Evolutionary conservation across 2,113 vertebrate species (phyloP).

Genomic region (Thalassoma bifasciatum): DNA sequence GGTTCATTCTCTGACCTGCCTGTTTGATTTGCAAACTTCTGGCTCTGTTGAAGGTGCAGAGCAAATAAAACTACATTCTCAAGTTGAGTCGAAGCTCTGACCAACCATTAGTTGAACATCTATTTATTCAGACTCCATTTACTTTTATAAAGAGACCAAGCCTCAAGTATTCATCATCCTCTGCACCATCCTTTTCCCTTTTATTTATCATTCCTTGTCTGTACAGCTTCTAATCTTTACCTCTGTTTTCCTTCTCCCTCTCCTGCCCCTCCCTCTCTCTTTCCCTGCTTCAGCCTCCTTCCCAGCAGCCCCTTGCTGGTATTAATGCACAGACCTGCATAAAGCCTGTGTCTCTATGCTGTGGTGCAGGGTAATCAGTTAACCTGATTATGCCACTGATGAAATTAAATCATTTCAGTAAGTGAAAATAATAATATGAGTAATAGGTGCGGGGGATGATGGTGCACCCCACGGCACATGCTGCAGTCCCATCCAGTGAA

Average conservation of each 20-base stretch:
- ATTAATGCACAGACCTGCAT: slow-evolving; percentile 68
- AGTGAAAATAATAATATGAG: slow-evolving; percentile 83
- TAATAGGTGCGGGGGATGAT: slow-evolving; percentile 67
- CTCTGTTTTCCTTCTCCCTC: slow-evolving; percentile 4
- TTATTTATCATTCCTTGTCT: slow-evolving; percentile 3
- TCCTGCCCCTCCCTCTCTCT: slow-evolving; percentile 15
- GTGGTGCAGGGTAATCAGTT: slow-evolving; percentile 77
- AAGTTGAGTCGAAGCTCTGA: slow-evolving; percentile 31
- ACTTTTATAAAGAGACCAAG: not conserved
- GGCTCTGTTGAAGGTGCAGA: slow-evolving; percentile 33
- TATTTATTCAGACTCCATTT: slow-evolving; percentile 34
- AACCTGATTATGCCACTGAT: slow-evolving; percentile 83
- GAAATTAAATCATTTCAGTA: slow-evolving; percentile 82
- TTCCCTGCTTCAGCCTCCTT: slow-evolving; percentile 12
- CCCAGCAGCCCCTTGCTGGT: slow-evolving; percentile 38
- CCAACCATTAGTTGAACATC: slow-evolving; percentile 57
- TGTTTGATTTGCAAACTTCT: slow-evolving; percentile 23
- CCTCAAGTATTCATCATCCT: slow-evolving; percentile 14
- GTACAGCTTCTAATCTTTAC: not conserved
- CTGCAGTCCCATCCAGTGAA: slow-evolving; percentile 43
- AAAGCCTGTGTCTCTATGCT: slow-evolving; percentile 67
- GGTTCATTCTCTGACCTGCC: not conserved
- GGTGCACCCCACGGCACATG: slow-evolving; percentile 58
- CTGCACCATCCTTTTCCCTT: no score
- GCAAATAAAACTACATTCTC: slow-evolving; percentile 45